A percentile compares a stretch with the other conserved stretches of the same genome.
phyloP scores from a whole-genome alignment of 1,140 invertebrate genomes.

The Tetranychus urticae region DNA sequence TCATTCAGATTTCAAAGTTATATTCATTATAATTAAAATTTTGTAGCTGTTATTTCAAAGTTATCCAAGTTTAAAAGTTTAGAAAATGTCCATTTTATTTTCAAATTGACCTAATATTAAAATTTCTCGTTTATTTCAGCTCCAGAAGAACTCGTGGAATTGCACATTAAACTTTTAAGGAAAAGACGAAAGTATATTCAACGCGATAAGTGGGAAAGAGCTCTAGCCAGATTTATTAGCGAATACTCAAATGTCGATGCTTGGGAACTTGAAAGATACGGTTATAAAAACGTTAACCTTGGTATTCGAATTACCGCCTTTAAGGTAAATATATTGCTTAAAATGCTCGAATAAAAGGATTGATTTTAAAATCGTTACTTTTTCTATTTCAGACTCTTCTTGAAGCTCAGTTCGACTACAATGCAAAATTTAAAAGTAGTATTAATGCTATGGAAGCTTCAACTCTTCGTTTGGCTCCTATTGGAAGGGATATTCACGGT shows the following conservation, averaged over 20 bases:
- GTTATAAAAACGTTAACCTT: constrained; percentile 71
- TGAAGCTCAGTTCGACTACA: constrained; percentile 81
- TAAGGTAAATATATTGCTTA: constrained; percentile 33
- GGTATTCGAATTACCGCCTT: constrained; percentile 64
- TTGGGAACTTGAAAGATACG: constrained; percentile 86
- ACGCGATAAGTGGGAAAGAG: constrained; percentile 68
- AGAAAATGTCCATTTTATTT: not conserved
- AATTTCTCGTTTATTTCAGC: not conserved
- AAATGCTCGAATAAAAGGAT: not conserved
- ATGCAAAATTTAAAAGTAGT: constrained; percentile 75
- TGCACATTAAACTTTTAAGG: constrained; percentile 67
- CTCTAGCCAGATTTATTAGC: constrained; percentile 69
- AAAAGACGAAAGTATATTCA: constrained; percentile 53
- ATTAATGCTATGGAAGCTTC: constrained; percentile 53
- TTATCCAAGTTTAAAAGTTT: not conserved
- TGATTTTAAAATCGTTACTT: not conserved
- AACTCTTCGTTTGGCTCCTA: constrained; percentile 54
- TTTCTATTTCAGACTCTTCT: constrained; percentile 42
- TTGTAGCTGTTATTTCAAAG: not conserved
- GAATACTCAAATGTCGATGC: constrained; percentile 68
- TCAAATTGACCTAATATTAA: not conserved
- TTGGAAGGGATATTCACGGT: constrained; percentile 69
- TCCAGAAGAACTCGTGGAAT: constrained; percentile 36
- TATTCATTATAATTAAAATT: too few relatives aligned
- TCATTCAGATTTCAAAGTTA: not conserved